Base-by-base conservation (phyloP, 2,113 vertebrate species). In the Barnardius zonarius region DNA sequence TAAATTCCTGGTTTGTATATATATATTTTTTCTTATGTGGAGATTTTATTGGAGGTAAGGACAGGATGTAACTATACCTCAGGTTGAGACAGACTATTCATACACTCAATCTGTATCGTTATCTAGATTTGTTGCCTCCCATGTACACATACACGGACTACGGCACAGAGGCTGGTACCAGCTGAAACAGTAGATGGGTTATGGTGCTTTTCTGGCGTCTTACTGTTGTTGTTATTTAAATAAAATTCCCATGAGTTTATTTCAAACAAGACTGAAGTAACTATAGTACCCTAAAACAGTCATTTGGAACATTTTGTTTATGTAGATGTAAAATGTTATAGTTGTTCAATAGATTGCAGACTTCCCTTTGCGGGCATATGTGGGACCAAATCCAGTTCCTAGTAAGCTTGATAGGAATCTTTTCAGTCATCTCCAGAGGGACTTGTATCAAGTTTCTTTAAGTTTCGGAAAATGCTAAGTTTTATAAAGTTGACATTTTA, bases 331-430 rank as follows among this genome's bases (percentile, higher is more conserved):
- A 86, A 94, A 74, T 86, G 88, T 49, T 73, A 12, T 8, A 63
- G 31, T 83, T 52, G 23, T 89, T 90, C 49, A 81, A 43, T 39
- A 84, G 62, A 81, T 81, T 92, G 41, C 61, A 84, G 59, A 55
- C 28, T 93, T 95, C 76, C 92, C 96, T 96, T 93, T 94, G 73
- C 75, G 76, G 86, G 41, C 72, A 80, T 88, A 70, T 67, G 64
- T 93, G 86, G 83, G 83, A 86, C 27, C 27, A 75, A 96, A 92
- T 96, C 80, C 88, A 90, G 69, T 85, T 86, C 70, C 57, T 78
- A 93, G 51, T 81, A 86, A 83, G 94, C 30, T 81, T 70, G 17
- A 35, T 67, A 61, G 51, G 48, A 93, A 75, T 86, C 48, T 80
- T 80, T 89, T 95, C 72, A 68, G 39, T 86, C 46, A 8, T 23